Evolutionary conservation across 2,797 vertebrate genomes (phyloP).

Genomic region (Melanotaenia boesemani): DNA sequence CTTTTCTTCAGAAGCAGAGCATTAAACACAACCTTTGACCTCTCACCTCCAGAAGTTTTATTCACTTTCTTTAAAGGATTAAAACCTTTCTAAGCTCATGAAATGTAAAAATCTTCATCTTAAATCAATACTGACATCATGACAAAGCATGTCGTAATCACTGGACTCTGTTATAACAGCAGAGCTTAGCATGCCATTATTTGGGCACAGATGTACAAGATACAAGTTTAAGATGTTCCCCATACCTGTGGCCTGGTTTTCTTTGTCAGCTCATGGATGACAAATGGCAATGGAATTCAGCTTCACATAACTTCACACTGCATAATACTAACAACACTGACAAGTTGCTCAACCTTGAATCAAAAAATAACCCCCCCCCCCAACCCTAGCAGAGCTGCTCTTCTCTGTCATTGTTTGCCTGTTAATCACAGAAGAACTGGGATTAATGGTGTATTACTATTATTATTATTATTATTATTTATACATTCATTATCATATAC

Average conservation of each 20-base stretch:
- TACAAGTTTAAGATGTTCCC: background rate
- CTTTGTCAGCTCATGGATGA: slow-evolving; percentile 13
- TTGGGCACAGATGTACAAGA: background rate
- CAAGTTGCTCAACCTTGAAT: background rate
- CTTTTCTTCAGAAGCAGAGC: slow-evolving; percentile 5
- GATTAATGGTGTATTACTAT: too few relatives aligned
- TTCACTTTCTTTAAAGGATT: slow-evolving; percentile 11
- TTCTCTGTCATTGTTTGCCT: too few relatives aligned
- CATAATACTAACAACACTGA: background rate
- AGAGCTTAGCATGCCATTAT: background rate
- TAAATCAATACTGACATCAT: slow-evolving; percentile 11
- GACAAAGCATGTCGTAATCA: background rate
- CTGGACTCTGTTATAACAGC: slow-evolving; percentile 4
- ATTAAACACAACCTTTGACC: slow-evolving; percentile 31
- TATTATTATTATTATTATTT: too few relatives aligned
- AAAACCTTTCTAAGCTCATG: slow-evolving; percentile 5
- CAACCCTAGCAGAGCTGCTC: background rate
- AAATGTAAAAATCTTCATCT: slow-evolving; percentile 14
- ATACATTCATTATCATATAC: too few relatives aligned
- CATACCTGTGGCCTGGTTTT: slow-evolving; percentile 19
- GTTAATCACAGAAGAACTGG: too few relatives aligned
- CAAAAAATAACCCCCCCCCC: background rate
- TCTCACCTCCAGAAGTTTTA: slow-evolving; percentile 9
- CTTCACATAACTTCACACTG: background rate
- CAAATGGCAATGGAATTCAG: slow-evolving; percentile 12